These are phyloP conservation scores for Scaptomyza flava DNA, from an alignment of 2,888 invertebrate genomes.

Conservation along the genomic window DNA sequence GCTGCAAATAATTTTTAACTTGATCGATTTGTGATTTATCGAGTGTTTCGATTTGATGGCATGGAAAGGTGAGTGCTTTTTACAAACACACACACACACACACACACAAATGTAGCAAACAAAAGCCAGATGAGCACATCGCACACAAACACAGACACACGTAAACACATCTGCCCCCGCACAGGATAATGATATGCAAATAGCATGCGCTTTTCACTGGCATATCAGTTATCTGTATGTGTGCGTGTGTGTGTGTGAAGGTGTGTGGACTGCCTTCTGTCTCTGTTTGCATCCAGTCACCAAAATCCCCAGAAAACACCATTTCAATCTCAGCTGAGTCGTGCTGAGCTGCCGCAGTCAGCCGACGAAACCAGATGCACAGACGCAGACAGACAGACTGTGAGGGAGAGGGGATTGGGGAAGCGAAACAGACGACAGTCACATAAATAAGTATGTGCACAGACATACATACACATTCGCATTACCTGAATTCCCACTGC, in stretches of 20 bases:
- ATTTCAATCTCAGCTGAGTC: slow-evolving; percentile 73
- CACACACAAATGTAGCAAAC: slow-evolving; percentile 5
- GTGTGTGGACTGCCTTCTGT: slow-evolving; percentile 1
- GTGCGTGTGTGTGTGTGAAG: background rate
- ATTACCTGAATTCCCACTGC: slow-evolving; percentile 28
- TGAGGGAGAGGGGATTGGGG: too few relatives aligned
- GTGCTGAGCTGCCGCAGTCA: slow-evolving; percentile 58
- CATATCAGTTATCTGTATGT: slow-evolving; percentile 22
- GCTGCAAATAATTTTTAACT: slow-evolving; percentile 50
- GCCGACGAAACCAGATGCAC: slow-evolving; percentile 32
- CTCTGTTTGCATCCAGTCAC: slow-evolving; percentile 52
- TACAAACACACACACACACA: slow-evolving; percentile 29
- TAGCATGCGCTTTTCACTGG: slow-evolving; percentile 70
- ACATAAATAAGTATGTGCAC: slow-evolving; percentile 13
- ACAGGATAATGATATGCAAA: slow-evolving; percentile 74
- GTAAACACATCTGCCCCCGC: slow-evolving; percentile 42
- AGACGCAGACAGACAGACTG: slow-evolving; percentile 13
- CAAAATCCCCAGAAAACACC: slow-evolving; percentile 63
- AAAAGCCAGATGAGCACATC: slow-evolving; percentile 15
- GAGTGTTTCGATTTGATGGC: slow-evolving; percentile 68
- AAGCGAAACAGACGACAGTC: slow-evolving; percentile 29
- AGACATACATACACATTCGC: slow-evolving; percentile 3
- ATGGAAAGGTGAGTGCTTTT: slow-evolving; percentile 51
- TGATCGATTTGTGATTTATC: slow-evolving; percentile 75
- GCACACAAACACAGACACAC: slow-evolving; percentile 7